Percentiles rank a stretch among this genome's conserved stretches.
These are phyloP conservation scores for Leptinotarsa haldemani DNA, from an alignment of 2,888 invertebrate genomes.

Conservation along the genomic window DNA sequence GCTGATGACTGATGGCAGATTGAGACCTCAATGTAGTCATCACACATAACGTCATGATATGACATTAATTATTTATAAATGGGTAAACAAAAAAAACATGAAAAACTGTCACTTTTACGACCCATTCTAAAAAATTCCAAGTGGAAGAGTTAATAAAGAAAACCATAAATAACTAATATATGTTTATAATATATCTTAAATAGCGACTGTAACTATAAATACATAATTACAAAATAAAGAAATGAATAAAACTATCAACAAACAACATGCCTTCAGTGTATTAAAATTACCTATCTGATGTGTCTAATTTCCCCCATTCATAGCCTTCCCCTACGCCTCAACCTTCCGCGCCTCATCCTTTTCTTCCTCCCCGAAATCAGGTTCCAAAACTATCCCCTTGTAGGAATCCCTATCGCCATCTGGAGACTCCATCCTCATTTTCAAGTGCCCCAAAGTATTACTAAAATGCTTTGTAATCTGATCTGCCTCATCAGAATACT, in stretches of 20 bases:
- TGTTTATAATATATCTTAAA: neutral
- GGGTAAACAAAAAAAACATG: too few relatives aligned
- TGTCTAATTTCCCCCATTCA: neutral
- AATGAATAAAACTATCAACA: neutral
- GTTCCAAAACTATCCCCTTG: slow-evolving; percentile 68
- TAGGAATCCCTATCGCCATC: slow-evolving; percentile 73
- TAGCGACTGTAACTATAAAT: neutral
- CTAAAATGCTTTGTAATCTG: slow-evolving; percentile 96
- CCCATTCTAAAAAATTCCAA: too few relatives aligned
- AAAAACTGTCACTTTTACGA: too few relatives aligned
- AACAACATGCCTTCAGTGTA: too few relatives aligned
- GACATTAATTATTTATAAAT: too few relatives aligned
- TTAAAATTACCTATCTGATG: neutral
- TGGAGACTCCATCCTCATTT: slow-evolving; percentile 76
- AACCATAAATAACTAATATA: slow-evolving; percentile 12
- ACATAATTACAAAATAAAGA: neutral
- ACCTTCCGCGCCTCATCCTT: slow-evolving; percentile 23
- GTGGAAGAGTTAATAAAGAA: neutral
- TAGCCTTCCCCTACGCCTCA: slow-evolving; percentile 3
- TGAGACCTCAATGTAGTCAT: too few relatives aligned
- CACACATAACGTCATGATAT: too few relatives aligned
- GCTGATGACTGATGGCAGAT: too few relatives aligned
- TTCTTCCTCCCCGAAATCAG: slow-evolving; percentile 36
- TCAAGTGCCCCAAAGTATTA: slow-evolving; percentile 86
- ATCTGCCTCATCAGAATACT: slow-evolving; percentile 95